Base-by-base conservation (phyloP, 2,113 vertebrate species). In the Elephantulus edwardii region DNA sequence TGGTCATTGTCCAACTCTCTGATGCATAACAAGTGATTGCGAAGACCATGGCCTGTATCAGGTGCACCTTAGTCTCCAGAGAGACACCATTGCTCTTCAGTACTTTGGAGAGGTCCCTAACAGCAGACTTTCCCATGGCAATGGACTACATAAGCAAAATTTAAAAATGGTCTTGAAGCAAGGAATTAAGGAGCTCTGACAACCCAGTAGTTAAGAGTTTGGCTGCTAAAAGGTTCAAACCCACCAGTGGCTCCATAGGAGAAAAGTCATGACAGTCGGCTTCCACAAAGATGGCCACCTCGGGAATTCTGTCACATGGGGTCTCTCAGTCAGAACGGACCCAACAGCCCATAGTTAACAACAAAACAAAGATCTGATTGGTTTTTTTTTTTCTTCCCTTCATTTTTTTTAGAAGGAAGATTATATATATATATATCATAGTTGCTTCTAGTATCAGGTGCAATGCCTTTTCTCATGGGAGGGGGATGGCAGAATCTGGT, bases 381-480 rank as follows among this genome's bases (percentile, higher is more conserved):
- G n/a, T n/a, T n/a, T 77, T 38, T 56, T 90, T 90, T 56, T 87
- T 88, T 78, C 17, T 20, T 93, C 13, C 58, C 33, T 93, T 52
- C n/a, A n/a, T 42, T 62, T 80, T 87, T 92, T 60, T 24, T 58
- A 79, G 8, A 90, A 79, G n/a, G 30, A 64, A 10, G 28, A 7
- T 71, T 88, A 75, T 71, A 64, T 76, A 40, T 50, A 64, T 88
- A 75, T 71, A 64, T 76, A 40, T 50, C 74, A 6, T 82, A 42
- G 33, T 75, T 88, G 62, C 33, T 88, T 17, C 48, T 83, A 52
- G 30, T 71, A 58, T 33, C 52, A 52, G 58, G 62, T 50, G 38
- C 71, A 33, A 38, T 56, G 58, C 22, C 33, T 75, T 82, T 71
- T 19, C 40, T 9, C 20, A 40, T 12, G 26, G 7, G 14, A 14